Evolutionary conservation across 2,888 invertebrate genomes (phyloP).

Genomic region (Ceraclea dissimilis): DNA sequence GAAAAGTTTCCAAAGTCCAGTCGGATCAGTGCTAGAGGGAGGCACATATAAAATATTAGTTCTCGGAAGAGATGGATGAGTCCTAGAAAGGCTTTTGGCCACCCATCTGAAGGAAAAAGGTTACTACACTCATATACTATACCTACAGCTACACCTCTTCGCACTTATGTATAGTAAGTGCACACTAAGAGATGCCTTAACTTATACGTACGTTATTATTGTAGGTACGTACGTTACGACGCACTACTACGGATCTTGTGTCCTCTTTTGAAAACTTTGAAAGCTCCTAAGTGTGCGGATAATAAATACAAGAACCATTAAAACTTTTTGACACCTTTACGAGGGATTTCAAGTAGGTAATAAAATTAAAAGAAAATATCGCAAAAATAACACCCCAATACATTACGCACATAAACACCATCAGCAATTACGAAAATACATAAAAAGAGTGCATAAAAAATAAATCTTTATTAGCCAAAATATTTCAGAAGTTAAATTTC

Average conservation of each 20-base stretch:
- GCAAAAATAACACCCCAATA: neutral
- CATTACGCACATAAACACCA: no score
- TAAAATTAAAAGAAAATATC: neutral
- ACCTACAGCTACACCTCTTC: neutral
- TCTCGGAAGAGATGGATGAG: constrained; percentile 11
- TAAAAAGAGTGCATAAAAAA: no score
- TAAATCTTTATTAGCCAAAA: no score
- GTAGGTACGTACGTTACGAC: neutral
- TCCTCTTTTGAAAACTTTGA: no score
- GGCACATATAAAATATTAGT: constrained; percentile 14
- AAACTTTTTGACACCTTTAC: constrained; percentile 2
- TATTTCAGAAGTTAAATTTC: no score
- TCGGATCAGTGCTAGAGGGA: constrained; percentile 12
- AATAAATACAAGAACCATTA: constrained; percentile 2
- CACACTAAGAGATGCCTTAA: neutral
- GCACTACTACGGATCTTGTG: neutral
- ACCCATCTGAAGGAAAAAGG: constrained; percentile 6
- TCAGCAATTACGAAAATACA: no score
- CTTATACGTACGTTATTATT: no score
- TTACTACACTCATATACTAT: neutral
- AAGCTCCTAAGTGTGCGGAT: neutral
- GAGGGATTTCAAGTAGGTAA: constrained; percentile 1
- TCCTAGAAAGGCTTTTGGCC: constrained; percentile 6
- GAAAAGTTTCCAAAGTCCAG: constrained; percentile 9
- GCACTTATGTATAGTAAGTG: constrained; percentile 1